Base-by-base conservation (phyloP, 2,888 invertebrate species). In the Drosophila buzzatii region DNA sequence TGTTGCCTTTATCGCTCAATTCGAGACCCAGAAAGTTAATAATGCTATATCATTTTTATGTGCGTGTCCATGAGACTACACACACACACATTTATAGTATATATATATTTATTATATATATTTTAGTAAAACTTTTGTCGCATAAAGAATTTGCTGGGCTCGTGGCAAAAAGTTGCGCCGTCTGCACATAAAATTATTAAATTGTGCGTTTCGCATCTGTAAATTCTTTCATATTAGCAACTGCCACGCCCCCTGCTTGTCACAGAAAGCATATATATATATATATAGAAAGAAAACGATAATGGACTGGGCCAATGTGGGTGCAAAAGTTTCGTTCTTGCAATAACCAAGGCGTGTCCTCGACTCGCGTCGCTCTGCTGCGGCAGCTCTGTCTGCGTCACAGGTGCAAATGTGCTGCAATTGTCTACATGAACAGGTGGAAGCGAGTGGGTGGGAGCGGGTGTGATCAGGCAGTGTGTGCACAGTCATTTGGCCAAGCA, bases 1-100 rank as follows among this genome's bases (percentile, higher is more conserved):
- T 70, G 47, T 68, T 70, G 44, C 61, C 66, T 70, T 75, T 78
- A 70, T 75, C 63, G 47, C 51, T 58, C 68, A 47, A 66, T 65
- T 49, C 58, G 62, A 60, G 41, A 61, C 49, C 44, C 47, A 69
- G 55, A 76, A 89, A 85, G 77, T 86, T 87, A 81, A 85, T 89
- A 87, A 82, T 85, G 87, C 89, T 73, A 79, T 73, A 87, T 79
- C 68, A 87, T 63, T 75, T 85, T 78, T 72, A 81, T 78, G 68
- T 72, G 63, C 33, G 45, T 70, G 45, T 33, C 31, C 14, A 45
- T 23, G 31, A 12, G 45, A 18, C 20, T 37, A 33, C 41, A 52
- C 65, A 20, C 41, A 27, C 31, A 41, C 53, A 35, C 42, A 49
- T 8, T 9, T 9, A 37, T 18, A 16, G 16, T 7, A 3, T 7